Conservation (phyloP, 2,888 invertebrate species). For the Cryptocephalus moraei region DNA sequence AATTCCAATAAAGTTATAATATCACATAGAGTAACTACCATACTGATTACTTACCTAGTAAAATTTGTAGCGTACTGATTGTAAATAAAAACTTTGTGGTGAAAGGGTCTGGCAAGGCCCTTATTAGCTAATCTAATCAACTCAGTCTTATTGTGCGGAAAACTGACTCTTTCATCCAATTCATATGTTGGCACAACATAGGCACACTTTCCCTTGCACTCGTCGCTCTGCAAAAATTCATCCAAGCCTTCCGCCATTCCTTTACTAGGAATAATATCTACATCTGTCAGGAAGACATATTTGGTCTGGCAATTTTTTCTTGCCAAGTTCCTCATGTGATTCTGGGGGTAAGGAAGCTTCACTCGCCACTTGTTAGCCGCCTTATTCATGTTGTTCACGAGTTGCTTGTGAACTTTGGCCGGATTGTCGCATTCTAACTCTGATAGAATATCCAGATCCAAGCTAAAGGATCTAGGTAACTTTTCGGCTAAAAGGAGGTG, state of each 20-base stretch:
- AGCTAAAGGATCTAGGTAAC: slow-evolving; percentile 23
- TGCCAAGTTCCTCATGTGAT: slow-evolving; percentile 78
- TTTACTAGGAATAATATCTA: slow-evolving; percentile 76
- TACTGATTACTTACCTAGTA: slow-evolving; percentile 50
- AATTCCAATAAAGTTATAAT: no score
- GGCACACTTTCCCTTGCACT: slow-evolving; percentile 56
- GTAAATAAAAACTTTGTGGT: slow-evolving; percentile 83
- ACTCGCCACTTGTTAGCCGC: slow-evolving; percentile 48
- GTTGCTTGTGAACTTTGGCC: slow-evolving; percentile 46
- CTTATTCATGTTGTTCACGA: slow-evolving; percentile 40
- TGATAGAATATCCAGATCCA: slow-evolving; percentile 31
- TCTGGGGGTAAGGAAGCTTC: slow-evolving; percentile 77
- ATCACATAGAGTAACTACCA: background rate
- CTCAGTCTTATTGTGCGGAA: slow-evolving; percentile 73
- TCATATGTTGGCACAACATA: slow-evolving; percentile 88
- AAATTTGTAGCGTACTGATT: slow-evolving; percentile 90
- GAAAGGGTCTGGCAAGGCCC: slow-evolving; percentile 78
- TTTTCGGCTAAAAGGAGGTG: slow-evolving; percentile 64
- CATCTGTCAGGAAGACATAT: slow-evolving; percentile 76
- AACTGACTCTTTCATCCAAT: slow-evolving; percentile 65
- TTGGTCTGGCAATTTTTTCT: slow-evolving; percentile 73
- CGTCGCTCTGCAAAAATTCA: slow-evolving; percentile 48
- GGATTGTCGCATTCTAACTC: slow-evolving; percentile 56
- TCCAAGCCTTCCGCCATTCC: slow-evolving; percentile 63
- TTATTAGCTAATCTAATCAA: slow-evolving; percentile 65